These are phyloP conservation scores for Epinephelus fuscoguttatus DNA, from an alignment of 2,113 vertebrate genomes.

Conservation along the genomic window DNA sequence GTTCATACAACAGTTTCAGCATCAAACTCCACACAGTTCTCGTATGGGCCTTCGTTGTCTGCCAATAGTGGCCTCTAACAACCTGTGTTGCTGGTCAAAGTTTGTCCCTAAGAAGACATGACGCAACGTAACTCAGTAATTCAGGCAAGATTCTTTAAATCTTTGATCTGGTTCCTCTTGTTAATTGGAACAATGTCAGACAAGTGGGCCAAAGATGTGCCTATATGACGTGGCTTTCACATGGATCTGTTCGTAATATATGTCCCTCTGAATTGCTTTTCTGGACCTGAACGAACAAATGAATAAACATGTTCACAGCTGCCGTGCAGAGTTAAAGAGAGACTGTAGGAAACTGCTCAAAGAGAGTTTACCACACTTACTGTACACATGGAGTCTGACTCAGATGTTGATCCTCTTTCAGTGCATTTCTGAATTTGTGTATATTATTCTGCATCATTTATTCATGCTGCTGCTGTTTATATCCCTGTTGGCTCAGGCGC, in stretches of 20 bases:
- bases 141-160: not conserved
- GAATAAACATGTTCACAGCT: slow-evolving; percentile 7
- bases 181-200: not conserved
- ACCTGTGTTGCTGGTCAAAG: slow-evolving; percentile 13
- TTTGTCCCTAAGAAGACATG: not conserved
- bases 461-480: not conserved
- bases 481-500: not conserved
- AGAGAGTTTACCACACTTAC: not conserved
- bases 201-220: slow-evolving; percentile 19
- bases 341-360: not conserved
- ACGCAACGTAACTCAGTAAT: not conserved
- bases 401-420: not conserved
- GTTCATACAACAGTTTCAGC: slow-evolving; percentile 47
- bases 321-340: not conserved
- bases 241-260: not conserved
- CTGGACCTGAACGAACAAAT: not conserved
- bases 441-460: slow-evolving; percentile 2
- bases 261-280: not conserved
- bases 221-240: not conserved
- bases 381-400: not conserved
- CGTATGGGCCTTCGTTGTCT: slow-evolving; percentile 43
- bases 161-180: slow-evolving; percentile 7
- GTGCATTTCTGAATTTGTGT: not conserved
- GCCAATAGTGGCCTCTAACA: slow-evolving; percentile 53
- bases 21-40: not conserved